Conservation (phyloP, 2,113 vertebrate species). For the Leptobrachium leishanense region DNA sequence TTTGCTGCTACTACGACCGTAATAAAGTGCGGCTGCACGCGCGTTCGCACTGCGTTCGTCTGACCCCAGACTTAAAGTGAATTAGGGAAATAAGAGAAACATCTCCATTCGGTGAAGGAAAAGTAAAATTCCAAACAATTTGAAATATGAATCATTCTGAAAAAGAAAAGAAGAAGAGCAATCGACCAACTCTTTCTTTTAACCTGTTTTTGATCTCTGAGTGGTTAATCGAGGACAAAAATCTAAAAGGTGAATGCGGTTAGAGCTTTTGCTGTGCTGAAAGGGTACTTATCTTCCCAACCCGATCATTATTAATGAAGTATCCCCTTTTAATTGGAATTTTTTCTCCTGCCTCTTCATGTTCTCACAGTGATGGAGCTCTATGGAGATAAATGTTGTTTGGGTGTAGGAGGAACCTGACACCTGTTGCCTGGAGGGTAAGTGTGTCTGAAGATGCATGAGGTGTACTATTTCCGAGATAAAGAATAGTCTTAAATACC, state of each 20-base stretch:
- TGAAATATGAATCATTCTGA: no score
- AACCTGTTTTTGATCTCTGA: neutral
- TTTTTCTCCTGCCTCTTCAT: conserved; percentile 35
- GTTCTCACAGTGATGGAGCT: conserved; percentile 28
- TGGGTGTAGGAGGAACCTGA: conserved; percentile 34
- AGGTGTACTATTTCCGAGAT: conserved; percentile 57
- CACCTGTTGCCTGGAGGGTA: conserved; percentile 47
- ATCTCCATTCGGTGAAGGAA: no score
- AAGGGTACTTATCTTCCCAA: neutral
- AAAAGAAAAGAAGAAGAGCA: no score
- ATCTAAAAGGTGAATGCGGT: neutral
- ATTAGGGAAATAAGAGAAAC: no score
- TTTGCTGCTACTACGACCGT: no score
- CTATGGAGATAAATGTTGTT: conserved; percentile 44
- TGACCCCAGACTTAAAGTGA: no score
- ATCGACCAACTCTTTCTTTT: no score
- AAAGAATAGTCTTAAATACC: conserved; percentile 59
- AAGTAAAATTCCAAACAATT: no score
- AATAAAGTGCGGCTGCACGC: no score
- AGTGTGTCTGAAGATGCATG: conserved; percentile 60
- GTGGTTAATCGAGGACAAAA: neutral
- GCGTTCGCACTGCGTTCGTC: no score
- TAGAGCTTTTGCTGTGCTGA: neutral
- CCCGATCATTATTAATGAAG: conserved; percentile 34
- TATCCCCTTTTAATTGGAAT: conserved; percentile 35